Conservation (phyloP, 2,797 vertebrate species). For the Thaleichthys pacificus region DNA sequence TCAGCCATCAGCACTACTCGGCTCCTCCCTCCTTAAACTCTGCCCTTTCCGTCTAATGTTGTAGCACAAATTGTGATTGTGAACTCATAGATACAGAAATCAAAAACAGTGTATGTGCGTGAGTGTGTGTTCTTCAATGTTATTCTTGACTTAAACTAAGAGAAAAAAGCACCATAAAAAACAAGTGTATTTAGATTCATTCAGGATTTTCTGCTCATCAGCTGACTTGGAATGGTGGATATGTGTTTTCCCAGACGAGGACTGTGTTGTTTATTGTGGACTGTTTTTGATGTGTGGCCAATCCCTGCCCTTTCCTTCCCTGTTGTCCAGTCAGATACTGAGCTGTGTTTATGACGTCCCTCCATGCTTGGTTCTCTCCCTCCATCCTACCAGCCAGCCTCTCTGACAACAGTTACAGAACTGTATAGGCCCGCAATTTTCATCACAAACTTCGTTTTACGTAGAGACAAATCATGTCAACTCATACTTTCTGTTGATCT, state of each 20-base stretch:
- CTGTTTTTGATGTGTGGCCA: constrained; percentile 87
- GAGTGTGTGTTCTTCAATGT: constrained; percentile 90
- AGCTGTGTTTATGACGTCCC: constrained; percentile 62
- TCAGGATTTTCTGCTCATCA: constrained; percentile 80
- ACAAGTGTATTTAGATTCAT: constrained; percentile 84
- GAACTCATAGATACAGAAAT: constrained; percentile 84
- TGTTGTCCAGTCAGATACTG: constrained; percentile 69
- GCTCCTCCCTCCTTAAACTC: constrained; percentile 34
- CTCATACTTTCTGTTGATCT: constrained; percentile 25
- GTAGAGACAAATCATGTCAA: constrained; percentile 40
- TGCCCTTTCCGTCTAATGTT: constrained; percentile 83
- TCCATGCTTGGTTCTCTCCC: constrained; percentile 59
- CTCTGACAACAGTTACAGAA: constrained; percentile 37
- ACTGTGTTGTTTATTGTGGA: constrained; percentile 82
- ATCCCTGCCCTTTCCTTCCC: constrained; percentile 66
- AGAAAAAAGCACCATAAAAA: constrained; percentile 60
- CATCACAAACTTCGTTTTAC: constrained; percentile 32
- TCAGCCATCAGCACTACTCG: constrained; percentile 67
- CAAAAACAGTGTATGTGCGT: constrained; percentile 68
- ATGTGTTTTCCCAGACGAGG: constrained; percentile 81
- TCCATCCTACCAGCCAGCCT: constrained; percentile 51
- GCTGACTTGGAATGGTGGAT: constrained; percentile 85
- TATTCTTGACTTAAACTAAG: constrained; percentile 83
- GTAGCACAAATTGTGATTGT: constrained; percentile 96
- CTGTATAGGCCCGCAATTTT: constrained; percentile 35